These are phyloP conservation scores for Ichneumon xanthorius DNA, from an alignment of 2,888 invertebrate species.

Conservation along the genomic window DNA sequence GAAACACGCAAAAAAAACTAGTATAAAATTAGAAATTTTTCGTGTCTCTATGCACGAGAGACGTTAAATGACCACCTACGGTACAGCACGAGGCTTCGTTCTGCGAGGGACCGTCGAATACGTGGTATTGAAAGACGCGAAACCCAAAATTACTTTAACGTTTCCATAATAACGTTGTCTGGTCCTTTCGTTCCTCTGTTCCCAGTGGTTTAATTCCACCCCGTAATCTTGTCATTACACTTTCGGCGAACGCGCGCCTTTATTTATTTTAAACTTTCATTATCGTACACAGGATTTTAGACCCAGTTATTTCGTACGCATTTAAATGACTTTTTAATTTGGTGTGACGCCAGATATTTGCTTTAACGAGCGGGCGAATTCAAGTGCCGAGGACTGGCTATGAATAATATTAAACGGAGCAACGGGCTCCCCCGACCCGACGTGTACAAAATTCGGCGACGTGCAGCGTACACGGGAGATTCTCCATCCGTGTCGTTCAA, in stretches of 20 bases:
- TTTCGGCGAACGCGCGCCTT: slow-evolving; percentile 72
- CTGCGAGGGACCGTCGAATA: slow-evolving; percentile 29
- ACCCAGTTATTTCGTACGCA: slow-evolving; percentile 75
- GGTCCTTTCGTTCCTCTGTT: slow-evolving; percentile 37
- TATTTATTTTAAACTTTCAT: slow-evolving; percentile 77
- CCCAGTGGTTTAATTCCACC: slow-evolving; percentile 73
- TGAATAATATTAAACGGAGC: slow-evolving; percentile 70
- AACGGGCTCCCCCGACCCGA: slow-evolving; percentile 40
- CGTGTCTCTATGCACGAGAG: slow-evolving; percentile 47
- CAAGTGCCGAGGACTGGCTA: slow-evolving; percentile 54
- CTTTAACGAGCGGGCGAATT: slow-evolving; percentile 76
- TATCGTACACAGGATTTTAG: slow-evolving; percentile 58
- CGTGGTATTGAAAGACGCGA: slow-evolving; percentile 62
- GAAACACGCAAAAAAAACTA: background rate
- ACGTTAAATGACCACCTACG: slow-evolving; percentile 61
- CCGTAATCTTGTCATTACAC: slow-evolving; percentile 78
- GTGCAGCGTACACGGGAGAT: slow-evolving; percentile 49
- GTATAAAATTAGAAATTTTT: slow-evolving; percentile 32
- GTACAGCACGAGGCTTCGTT: slow-evolving; percentile 21
- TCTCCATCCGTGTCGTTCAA: slow-evolving; percentile 53
- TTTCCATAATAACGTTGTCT: slow-evolving; percentile 74
- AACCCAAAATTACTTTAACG: slow-evolving; percentile 73
- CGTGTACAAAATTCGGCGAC: slow-evolving; percentile 30
- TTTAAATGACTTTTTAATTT: slow-evolving; percentile 81
- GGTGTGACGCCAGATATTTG: slow-evolving; percentile 78